phyloP scores from a whole-genome alignment of 2,888 invertebrate species.

The Scaptomyza tumidula region DNA sequence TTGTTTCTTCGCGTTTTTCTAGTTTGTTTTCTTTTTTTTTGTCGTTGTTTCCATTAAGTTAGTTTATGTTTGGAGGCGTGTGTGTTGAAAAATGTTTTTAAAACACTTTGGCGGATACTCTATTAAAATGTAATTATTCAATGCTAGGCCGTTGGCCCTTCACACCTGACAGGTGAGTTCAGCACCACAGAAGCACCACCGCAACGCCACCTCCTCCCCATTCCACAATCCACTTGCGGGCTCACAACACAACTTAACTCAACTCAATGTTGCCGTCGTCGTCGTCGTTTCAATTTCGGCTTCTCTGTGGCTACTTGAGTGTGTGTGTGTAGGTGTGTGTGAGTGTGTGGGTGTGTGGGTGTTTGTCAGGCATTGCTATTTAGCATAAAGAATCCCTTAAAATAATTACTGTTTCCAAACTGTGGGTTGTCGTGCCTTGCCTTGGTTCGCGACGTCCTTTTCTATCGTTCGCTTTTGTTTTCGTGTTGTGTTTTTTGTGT shows the following conservation, averaged over 20 bases:
- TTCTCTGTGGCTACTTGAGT: constrained; percentile 18
- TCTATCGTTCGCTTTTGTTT: not conserved
- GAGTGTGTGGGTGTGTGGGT: constrained; percentile 19
- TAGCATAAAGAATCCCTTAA: constrained; percentile 80
- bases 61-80: constrained; percentile 5
- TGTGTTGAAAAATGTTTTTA: constrained; percentile 62
- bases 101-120: constrained; percentile 71
- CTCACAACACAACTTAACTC: constrained; percentile 27
- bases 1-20: not conserved
- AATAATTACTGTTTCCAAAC: constrained; percentile 77
- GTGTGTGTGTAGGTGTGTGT: constrained; percentile 12
- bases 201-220: constrained; percentile 4
- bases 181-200: constrained; percentile 15
- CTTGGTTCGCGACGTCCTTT: constrained; percentile 7
- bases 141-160: constrained; percentile 73
- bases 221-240: constrained; percentile 19
- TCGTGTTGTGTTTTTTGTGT: constrained; percentile 18
- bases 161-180: constrained; percentile 57
- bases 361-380: constrained; percentile 52
- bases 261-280: constrained; percentile 19
- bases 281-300: constrained; percentile 55
- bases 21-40: not conserved
- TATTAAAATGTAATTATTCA: constrained; percentile 82
- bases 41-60: constrained; percentile 1
- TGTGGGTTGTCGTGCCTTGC: constrained; percentile 21